A percentile compares a stretch with the other conserved stretches of the same genome.
phyloP scores from a whole-genome alignment of 2,113 vertebrate species.

The Dicrurus megarhynchus region DNA sequence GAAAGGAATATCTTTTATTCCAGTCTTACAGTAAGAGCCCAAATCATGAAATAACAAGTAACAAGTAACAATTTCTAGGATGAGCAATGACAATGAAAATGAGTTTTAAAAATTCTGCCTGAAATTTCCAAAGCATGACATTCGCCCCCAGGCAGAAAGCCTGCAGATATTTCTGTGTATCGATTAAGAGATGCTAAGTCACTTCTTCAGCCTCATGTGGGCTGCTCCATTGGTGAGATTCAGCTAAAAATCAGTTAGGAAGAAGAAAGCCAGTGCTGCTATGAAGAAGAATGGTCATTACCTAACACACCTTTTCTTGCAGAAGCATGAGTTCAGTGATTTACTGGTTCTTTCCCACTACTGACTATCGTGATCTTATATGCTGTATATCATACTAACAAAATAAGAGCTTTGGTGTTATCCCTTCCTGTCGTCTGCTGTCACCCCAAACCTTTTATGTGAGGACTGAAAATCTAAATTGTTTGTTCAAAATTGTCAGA shows the following conservation, averaged over 20 bases:
- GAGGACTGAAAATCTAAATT: neutral
- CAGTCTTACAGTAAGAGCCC: neutral
- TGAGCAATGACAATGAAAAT: neutral
- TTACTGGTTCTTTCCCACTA: neutral
- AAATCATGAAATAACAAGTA: neutral
- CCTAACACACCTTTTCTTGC: neutral
- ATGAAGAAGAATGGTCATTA: neutral
- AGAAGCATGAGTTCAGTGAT: neutral
- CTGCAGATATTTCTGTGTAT: neutral
- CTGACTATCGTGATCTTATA: neutral
- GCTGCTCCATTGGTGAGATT: neutral
- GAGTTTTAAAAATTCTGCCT: neutral
- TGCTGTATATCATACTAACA: neutral
- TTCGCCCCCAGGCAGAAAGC: neutral
- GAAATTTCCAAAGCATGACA: neutral
- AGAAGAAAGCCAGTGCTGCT: neutral
- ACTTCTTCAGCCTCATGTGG: neutral
- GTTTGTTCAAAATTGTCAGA: neutral
- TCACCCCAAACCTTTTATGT: neutral
- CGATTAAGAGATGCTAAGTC: neutral
- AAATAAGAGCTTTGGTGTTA: neutral
- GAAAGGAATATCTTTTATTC: neutral
- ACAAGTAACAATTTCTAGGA: neutral
- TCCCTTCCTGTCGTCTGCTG: neutral
- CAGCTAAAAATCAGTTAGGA: neutral